Evolutionary conservation across 2,888 invertebrate species (phyloP), one percentile per base, ranked within the genome.

Genomic region (Argynnis bischoffii): DNA sequence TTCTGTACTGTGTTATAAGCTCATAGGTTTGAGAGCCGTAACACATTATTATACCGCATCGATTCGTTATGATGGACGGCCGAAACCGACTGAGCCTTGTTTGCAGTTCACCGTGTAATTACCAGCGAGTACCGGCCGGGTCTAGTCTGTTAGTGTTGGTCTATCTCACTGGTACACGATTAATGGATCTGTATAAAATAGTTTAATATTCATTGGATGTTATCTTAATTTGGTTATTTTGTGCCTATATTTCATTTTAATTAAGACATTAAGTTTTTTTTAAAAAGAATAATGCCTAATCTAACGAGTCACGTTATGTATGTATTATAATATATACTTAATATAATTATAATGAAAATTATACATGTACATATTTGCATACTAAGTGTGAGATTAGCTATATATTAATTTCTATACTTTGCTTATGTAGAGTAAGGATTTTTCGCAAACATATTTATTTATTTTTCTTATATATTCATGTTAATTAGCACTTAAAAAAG

Each of bases 101-200:
- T 65, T 54, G 56, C 69, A 66, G 65, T 48, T 69, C 66, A 53
- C 53, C 63, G 46, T 65, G 55, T 69, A 63, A 69, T 69, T 69
- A 69, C 66, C 31, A 47, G 26, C 35, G 26, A 26, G 15, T 26
- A 26, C 31, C 46, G 31, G 53, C 61, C 16, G 31, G 48, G 41
- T 66, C 63, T 41, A 54, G 60, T 55, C 41, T 54, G 48, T 31
- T 61, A 35, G 51, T 15, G 16, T n/a, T 26, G 15, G 48, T 16
- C 31, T 60, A 63, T 11, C 11, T 41, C 35, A 41, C 11, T 41
- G 41, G 35, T 14, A 54, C 46, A 46, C 11, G 57, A 53, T 46
- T 18, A 41, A 26, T 56, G 41, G 47, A 48, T 26, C 55, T 21
- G 35, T 41, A 41, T 41, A 41, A 41, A 51, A 51, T 53, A 53